A percentile compares a stretch with the other conserved stretches of the same genome.
Evolutionary conservation across 2,888 invertebrate genomes (phyloP).

Genomic region (Biston stratarius): DNA sequence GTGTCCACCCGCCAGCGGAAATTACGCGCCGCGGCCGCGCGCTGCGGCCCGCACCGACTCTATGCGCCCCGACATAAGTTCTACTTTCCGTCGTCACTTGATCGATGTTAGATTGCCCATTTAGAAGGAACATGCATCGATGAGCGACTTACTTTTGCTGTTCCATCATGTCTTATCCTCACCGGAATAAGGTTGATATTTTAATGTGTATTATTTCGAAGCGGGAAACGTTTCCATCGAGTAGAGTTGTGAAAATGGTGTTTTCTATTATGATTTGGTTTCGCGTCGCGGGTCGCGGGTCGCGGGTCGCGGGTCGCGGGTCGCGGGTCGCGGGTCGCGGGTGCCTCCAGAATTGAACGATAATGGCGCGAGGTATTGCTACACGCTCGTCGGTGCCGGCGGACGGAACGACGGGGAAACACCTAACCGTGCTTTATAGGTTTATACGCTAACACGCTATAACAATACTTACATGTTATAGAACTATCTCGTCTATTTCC

Average conservation of each 20-base stretch:
- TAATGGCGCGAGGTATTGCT: too few species aligned
- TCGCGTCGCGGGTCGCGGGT: slow-evolving; percentile 39
- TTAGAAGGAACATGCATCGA: slow-evolving; percentile 22
- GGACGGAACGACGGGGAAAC: too few species aligned
- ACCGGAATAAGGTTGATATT: slow-evolving; percentile 13
- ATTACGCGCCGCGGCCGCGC: slow-evolving; percentile 8
- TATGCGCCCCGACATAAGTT: slow-evolving; percentile 12
- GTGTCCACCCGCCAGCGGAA: slow-evolving; percentile 22
- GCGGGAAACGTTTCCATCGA: slow-evolving; percentile 30
- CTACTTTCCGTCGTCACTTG: slow-evolving; percentile 26
- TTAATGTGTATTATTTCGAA: background rate
- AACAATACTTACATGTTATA: too few species aligned
- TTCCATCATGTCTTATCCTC: background rate
- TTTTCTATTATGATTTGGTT: slow-evolving; percentile 45
- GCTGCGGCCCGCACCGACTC: slow-evolving; percentile 8
- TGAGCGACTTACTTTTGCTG: slow-evolving; percentile 12
- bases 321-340: too few species aligned
- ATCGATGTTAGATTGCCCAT: slow-evolving; percentile 25
- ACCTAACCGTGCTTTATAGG: too few species aligned
- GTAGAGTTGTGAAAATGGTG: slow-evolving; percentile 44
- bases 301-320: too few species aligned
- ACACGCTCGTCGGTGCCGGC: too few species aligned
- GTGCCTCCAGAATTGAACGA: too few species aligned
- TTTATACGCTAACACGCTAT: too few species aligned
- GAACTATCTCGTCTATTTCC: too few species aligned